Evolutionary conservation across 1,140 invertebrate species (phyloP), one percentile per base, ranked within the genome.

Genomic region (Lutraria rhynchaena): DNA sequence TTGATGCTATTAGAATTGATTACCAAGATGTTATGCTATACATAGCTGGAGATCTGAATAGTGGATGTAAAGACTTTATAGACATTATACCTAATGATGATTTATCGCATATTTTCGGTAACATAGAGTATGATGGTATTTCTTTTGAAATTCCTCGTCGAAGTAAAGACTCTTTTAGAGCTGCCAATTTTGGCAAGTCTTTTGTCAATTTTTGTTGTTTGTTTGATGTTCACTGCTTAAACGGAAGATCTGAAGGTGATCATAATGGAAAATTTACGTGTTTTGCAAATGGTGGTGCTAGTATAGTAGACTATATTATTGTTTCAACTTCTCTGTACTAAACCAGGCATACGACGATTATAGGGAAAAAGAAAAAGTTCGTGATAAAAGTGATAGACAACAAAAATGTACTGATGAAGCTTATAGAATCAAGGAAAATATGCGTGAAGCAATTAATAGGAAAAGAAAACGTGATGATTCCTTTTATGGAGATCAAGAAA

Each of bases 301-400:
- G 73, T 51, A 22, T 76, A 24, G 73, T 76, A 44, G 73, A 76
- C 33, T 76, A 61, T 41, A 63, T 76, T 24, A 76, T 76, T n/a
- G 73, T 37, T 0, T 61, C 73, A 13, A 3, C 57, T 17, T 55
- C 37, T 19, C 27, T 76, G 13, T 24, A 49, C 22, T 13, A 44
- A 70, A 44, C n/a, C 17, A 27, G n/a, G n/a, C n/a, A n/a, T n/a
- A 74, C 41, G 17, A 27, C 60, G 24, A 76, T n/a, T 76, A 44
- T 22, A 65, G 60, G 53, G 22, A 27, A 46, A 37, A 17, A 57
- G 73, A 75, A 60, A 41, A 75, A 41, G 29, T 1, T 11, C 53
- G 17, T 9, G 57, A 75, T 49, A 75, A 19, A 41, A 22, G 7
- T 55, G 17, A 24, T 15, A n/a, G 46, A 13, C 44, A 9, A n/a